Evolutionary conservation across 2,888 invertebrate species (phyloP), one percentile per base, ranked within the genome.

Genomic region (Cephalotes varians): DNA sequence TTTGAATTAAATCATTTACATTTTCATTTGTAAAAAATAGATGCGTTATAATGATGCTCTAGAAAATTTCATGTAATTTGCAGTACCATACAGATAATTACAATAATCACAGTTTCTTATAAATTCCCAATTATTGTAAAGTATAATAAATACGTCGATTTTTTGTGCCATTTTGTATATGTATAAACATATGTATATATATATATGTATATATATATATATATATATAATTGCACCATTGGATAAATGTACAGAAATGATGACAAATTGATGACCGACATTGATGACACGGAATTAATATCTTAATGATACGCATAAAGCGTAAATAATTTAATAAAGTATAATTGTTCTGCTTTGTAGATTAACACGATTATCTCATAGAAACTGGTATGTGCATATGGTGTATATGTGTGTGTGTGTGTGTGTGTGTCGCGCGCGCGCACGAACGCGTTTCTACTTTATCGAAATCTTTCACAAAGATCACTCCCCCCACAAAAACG

Each of bases 51-150:
- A 58, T 31, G 5, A 40, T n/a, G n/a, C 10, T 7, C 40, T n/a
- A 83, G 62, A 69, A 69, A 64, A 81, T 77, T 85, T 82, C 58
- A 81, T 84, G 83, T 87, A 83, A 83, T 83, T 83, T 84, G 81
- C 71, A 85, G 72, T 82, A 87, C 72, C 86, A 85, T 73, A 69
- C 81, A 83, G 40, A 80, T 80, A 80, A 58, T 40, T 82, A 73
- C 31, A 69, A 54, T 7, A 81, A 86, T n/a, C n/a, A n/a, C n/a
- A n/a, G 83, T 84, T 86, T 83, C 67, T 83, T 77, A 74, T 83
- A 87, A 85, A 81, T 77, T 64, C 64, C 85, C 85, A 73, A 85
- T 84, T 77, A 74, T 88, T 87, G 83, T 49, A 88, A 89, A 85
- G 87, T 83, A 85, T 87, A 87, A 82, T 84, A 86, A 85, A 83